Evolutionary conservation across 92 coral and sea anemone genomes (phyloP).

Genomic region (Porites cylindrica): DNA sequence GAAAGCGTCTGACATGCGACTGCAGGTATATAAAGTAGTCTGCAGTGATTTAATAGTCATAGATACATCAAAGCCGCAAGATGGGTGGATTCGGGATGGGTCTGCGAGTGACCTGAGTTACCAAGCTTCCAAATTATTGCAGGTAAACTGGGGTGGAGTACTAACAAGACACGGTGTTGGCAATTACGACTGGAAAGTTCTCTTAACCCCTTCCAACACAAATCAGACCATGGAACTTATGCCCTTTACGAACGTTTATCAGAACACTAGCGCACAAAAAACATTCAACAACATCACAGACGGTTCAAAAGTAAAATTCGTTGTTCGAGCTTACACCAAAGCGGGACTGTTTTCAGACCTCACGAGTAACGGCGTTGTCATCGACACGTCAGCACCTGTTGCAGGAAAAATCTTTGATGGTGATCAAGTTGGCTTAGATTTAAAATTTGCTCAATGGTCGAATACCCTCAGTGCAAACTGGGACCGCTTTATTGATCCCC

Average conservation of each 20-base stretch:
- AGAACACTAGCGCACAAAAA: slow-evolving; percentile 61
- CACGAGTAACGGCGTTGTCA: slow-evolving; percentile 80
- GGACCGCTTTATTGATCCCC: slow-evolving; percentile 83
- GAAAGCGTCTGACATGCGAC: slow-evolving; percentile 78
- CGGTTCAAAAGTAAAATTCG: slow-evolving; percentile 69
- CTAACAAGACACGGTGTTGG: slow-evolving; percentile 79
- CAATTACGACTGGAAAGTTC: slow-evolving; percentile 78
- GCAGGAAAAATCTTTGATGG: slow-evolving; percentile 85
- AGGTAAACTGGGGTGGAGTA: slow-evolving; percentile 93
- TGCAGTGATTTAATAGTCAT: slow-evolving; percentile 77
- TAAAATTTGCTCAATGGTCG: slow-evolving; percentile 86
- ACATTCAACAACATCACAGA: slow-evolving; percentile 68
- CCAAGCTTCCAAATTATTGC: slow-evolving; percentile 71
- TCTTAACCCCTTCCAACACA: slow-evolving; percentile 55
- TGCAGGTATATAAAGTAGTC: slow-evolving; percentile 53
- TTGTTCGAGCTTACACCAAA: slow-evolving; percentile 79
- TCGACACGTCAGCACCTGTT: slow-evolving; percentile 82
- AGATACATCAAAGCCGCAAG: slow-evolving; percentile 71
- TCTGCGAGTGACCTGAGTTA: slow-evolving; percentile 70
- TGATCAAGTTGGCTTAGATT: slow-evolving; percentile 52
- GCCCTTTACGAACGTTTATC: slow-evolving; percentile 65
- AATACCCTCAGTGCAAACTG: slow-evolving; percentile 82
- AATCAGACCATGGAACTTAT: slow-evolving; percentile 46
- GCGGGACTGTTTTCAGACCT: slow-evolving; percentile 84
- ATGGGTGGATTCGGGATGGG: slow-evolving; percentile 90